phyloP scores from a whole-genome alignment of 1,140 invertebrate genomes.

The Lordiphosa collinella region DNA sequence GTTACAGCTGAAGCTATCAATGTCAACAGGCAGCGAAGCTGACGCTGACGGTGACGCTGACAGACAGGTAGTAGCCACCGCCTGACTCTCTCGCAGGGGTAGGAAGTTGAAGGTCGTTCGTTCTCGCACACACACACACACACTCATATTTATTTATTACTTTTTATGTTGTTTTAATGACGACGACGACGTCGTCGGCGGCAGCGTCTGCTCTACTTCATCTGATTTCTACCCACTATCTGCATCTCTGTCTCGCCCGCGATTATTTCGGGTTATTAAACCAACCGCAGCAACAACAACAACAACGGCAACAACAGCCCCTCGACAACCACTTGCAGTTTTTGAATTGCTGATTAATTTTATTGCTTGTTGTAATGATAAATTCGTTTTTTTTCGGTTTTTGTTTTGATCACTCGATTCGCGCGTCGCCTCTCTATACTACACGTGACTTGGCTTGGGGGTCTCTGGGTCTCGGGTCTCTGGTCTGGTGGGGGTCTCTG shows the following conservation, averaged over 20 bases:
- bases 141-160: conserved; percentile 76
- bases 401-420: conserved; percentile 74
- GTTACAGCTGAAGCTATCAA: conserved; percentile 63
- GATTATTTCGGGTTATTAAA: conserved; percentile 77
- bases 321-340: conserved; percentile 67
- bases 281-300: conserved; percentile 48
- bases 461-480: conserved; percentile 27
- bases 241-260: conserved; percentile 59
- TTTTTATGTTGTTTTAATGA: conserved; percentile 78
- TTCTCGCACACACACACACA: conserved; percentile 51
- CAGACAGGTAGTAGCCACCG: conserved; percentile 56
- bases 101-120: conserved; percentile 76
- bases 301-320: conserved; percentile 26
- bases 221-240: conserved; percentile 32
- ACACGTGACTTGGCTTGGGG: conserved; percentile 34
- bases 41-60: conserved; percentile 29
- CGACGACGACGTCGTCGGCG: conserved; percentile 41
- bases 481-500: conserved; percentile 38
- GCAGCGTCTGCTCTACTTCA: conserved; percentile 52
- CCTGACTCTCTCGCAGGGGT: conserved; percentile 42
- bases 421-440: conserved; percentile 24
- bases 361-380: conserved; percentile 78
- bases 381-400: conserved; percentile 77
- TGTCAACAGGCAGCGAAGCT: conserved; percentile 48
- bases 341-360: conserved; percentile 78